Percentiles rank a stretch among this genome's conserved stretches.
Evolutionary conservation across 2,113 vertebrate genomes (phyloP).

Genomic region (Pelecanus crispus): DNA sequence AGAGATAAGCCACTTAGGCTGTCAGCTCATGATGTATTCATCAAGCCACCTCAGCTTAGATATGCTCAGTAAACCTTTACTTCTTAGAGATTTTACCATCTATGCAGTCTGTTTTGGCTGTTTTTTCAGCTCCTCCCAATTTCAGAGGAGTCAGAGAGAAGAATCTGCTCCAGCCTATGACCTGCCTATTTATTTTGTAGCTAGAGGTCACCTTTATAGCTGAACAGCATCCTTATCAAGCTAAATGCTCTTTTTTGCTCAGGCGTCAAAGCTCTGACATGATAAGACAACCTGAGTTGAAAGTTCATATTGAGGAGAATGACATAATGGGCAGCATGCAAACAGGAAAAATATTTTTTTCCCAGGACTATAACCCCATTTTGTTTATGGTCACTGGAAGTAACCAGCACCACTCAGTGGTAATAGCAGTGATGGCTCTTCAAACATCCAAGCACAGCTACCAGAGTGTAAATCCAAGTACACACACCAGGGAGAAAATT

Average conservation of each 20-base stretch:
- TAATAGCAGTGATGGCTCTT: neutral
- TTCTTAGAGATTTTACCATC: neutral
- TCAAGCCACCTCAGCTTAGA: neutral
- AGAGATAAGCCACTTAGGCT: constrained; percentile 3
- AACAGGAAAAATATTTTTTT: neutral
- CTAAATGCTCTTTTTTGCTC: neutral
- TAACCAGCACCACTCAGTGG: constrained; percentile 21
- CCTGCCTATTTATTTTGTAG: neutral
- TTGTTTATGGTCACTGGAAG: neutral
- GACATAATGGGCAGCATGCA: neutral
- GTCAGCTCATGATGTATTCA: neutral
- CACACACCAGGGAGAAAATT: neutral
- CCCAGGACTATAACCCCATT: neutral
- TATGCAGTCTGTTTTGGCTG: neutral
- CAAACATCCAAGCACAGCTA: neutral
- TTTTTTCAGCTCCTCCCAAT: neutral
- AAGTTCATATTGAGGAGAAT: constrained; percentile 9
- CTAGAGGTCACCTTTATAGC: neutral
- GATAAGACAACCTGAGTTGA: neutral
- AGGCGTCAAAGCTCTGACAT: neutral
- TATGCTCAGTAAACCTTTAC: constrained; percentile 10
- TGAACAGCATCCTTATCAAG: neutral
- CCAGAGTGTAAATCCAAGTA: neutral
- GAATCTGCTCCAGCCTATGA: neutral
- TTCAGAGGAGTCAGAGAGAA: neutral